Percentiles rank a stretch among this genome's conserved stretches.
These are phyloP conservation scores for Amblyopsis hoosieri DNA, from an alignment of 2,797 vertebrate species.

Conservation along the genomic window DNA sequence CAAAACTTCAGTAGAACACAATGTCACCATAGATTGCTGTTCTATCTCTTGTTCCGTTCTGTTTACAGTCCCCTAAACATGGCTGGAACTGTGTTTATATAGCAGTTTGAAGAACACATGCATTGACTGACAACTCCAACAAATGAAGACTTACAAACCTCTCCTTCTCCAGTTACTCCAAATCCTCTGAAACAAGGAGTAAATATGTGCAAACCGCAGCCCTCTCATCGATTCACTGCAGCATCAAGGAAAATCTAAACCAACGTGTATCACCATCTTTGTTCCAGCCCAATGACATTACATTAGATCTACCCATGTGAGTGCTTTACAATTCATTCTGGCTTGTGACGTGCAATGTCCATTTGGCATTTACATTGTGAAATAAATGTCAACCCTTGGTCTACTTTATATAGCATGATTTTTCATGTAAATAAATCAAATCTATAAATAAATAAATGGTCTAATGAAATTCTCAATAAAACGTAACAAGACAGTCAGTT, in stretches of 20 bases:
- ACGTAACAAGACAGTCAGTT: no score
- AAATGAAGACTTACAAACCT: constrained; percentile 65
- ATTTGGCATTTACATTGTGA: no score
- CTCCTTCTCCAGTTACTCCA: constrained; percentile 41
- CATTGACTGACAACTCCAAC: constrained; percentile 57
- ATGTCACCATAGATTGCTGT: constrained; percentile 26
- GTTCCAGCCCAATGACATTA: constrained; percentile 18
- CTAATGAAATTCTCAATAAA: no score
- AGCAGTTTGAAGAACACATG: constrained; percentile 33
- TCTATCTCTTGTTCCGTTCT: constrained; percentile 41
- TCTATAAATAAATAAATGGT: no score
- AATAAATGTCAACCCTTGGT: no score
- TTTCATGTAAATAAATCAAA: no score
- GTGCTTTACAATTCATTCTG: not conserved
- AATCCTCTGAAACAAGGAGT: constrained; percentile 47
- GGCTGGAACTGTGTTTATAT: constrained; percentile 53
- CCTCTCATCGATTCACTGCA: constrained; percentile 53
- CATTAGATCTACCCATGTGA: constrained; percentile 12
- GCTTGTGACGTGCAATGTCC: no score
- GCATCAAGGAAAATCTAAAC: constrained; percentile 36
- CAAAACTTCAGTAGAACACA: constrained; percentile 28
- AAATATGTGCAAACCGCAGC: constrained; percentile 46
- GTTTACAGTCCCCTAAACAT: constrained; percentile 43
- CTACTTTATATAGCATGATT: no score
- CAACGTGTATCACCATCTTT: constrained; percentile 20